These are phyloP conservation scores for Hermodice carunculata DNA, from an alignment of 2,888 invertebrate genomes.

Conservation along the genomic window DNA sequence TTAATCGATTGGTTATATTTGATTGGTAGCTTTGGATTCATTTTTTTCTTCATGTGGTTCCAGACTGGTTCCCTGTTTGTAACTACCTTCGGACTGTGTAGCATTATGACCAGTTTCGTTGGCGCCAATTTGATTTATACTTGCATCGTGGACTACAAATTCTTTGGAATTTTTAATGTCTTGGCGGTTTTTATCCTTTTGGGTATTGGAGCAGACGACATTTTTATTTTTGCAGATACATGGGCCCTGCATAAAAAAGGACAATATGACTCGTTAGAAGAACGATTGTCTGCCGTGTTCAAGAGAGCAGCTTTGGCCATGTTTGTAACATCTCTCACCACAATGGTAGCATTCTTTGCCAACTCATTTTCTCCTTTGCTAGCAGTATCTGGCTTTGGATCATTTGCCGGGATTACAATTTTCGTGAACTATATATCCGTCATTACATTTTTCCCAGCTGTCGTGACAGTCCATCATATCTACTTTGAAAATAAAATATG, in stretches of 20 bases:
- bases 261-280: conserved; percentile 24
- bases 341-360: conserved; percentile 42
- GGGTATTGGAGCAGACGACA: conserved; percentile 39
- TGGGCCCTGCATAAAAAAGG: conserved; percentile 12
- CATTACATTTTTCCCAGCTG: conserved; percentile 30
- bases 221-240: conserved; percentile 33
- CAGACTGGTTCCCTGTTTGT: conserved; percentile 31
- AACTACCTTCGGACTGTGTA: conserved; percentile 17
- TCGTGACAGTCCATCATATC: conserved; percentile 27
- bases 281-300: conserved; percentile 29
- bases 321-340: conserved; percentile 36
- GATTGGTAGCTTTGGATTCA: conserved; percentile 24
- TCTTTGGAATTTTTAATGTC: conserved; percentile 38
- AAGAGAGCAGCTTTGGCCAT: conserved; percentile 30
- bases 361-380: conserved; percentile 53
- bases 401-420: conserved; percentile 53
- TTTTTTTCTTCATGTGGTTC: conserved; percentile 27
- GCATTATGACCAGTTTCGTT: conserved; percentile 24
- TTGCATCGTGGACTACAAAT: conserved; percentile 26
- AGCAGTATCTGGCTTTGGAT: conserved; percentile 55
- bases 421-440: conserved; percentile 33
- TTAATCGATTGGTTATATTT: conserved; percentile 11
- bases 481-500: conserved; percentile 9
- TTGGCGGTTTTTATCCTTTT: conserved; percentile 36
- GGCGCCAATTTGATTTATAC: conserved; percentile 24